Evolutionary conservation across 2,113 vertebrate species (phyloP), one percentile per base, ranked within the genome.

Genomic region (Pao palembangensis): DNA sequence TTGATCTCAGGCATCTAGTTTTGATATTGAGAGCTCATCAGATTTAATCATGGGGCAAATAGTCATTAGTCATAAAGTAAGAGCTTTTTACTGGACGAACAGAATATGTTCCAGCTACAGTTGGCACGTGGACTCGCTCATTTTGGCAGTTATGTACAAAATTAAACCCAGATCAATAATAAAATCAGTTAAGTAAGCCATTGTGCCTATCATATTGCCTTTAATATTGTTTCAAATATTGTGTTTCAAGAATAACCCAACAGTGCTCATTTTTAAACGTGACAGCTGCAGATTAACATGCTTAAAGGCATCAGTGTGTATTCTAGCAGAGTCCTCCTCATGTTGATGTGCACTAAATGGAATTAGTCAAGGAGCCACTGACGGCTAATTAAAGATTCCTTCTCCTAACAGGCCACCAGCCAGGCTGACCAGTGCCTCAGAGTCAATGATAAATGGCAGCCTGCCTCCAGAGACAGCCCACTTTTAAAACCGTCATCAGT

Each of bases 1-100:
- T 88, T 77, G 83, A 88, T 88, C 79, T 48, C 25, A 11, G 54
- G 20, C 51, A 4, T 55, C 63, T 72, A 76, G 75, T 79, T 73
- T 74, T 69, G 41, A 25, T 64, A 80, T 74, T 69, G 56, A 81
- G 69, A 61, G 44, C 58, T 64, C 57, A 58, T 74, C 23, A n/a
- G 73, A 72, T 61, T 51, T 38, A 41, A 62, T 71, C 61, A 42
- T 47, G 17, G 72, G 68, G 75, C 72, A 73, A 58, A 38, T 48
- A 47, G 58, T 78, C 75, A 73, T 1, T 0, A 53, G 25, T 61
- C 68, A 74, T 73, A 64, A 65, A 78, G 66, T 62, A 25, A 81
- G 72, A 80, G 58, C 55, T 80, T 57, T 51, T 44, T 51, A 54
- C 55, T 38, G 3, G 25, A 31, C 41, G 19, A 4, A 66, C 58